Evolutionary conservation across 23 tunicate genomes (phyloP), one percentile per base, ranked within the genome.

Genomic region (Trididemnum nubilum): DNA sequence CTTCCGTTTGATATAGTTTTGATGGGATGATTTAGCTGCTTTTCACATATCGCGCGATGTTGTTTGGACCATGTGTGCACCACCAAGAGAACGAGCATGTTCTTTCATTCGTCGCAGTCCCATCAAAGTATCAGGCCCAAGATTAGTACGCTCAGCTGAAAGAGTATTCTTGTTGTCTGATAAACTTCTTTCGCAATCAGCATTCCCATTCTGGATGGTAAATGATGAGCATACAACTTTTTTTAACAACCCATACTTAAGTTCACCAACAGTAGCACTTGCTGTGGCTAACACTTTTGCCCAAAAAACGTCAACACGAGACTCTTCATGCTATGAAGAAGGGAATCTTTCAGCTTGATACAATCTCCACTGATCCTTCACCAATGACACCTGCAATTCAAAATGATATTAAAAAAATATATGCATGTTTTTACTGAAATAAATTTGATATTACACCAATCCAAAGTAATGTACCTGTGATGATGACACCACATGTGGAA

Each of bases 31-130:
- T 26, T 61, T 61, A 5, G n/a, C 67, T 12, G 67, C 22, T n/a
- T 61, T 15, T n/a, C 18, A 4, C 67, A 61, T 61, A 12, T 61
- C 67, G 22, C n/a, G 22, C 26, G 29, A 22, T 3, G 18, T 22
- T 12, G 26, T 61, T 61, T 61, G 26, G 5, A 61, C 67, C 67
- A 61, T 61, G n/a, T 61, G 67, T 61, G 67, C 67, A 15, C 67
- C 67, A 61, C 67, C 67, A 61, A n/a, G 25, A 61, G 67, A 61
- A 61, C 67, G 67, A 61, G 67, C 67, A 61, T 61, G 26, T 12
- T 61, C 67, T 24, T 61, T 61, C 67, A 61, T 61, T 3, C 67
- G 67, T 61, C 67, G 67, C 26, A 61, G 26, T 15, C 67, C 67
- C 67, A 61, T 61, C 26, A 61, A n/a, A n/a, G 67, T 61, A 3